Conservation (phyloP, 2,113 vertebrate genomes). For the Proterorhinus semilunaris region DNA sequence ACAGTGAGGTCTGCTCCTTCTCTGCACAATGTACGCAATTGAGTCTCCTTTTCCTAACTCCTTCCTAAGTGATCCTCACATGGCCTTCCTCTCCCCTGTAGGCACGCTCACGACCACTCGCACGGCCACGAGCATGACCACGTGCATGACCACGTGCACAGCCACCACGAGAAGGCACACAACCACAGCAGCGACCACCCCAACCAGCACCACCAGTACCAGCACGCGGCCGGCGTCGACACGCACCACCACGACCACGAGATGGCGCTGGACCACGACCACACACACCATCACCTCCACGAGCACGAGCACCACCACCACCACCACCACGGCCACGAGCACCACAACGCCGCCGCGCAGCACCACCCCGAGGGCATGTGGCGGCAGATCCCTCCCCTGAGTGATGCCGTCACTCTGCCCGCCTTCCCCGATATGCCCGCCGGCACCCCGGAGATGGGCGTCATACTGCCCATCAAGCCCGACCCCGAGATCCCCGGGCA, state of each 20-base stretch:
- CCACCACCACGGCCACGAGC: conserved; percentile 64
- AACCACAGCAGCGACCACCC: conserved; percentile 54
- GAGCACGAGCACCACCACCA: conserved; percentile 76
- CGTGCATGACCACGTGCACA: conserved; percentile 64
- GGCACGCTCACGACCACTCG: conserved; percentile 60
- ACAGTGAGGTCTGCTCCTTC: too few species aligned
- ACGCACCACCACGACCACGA: conserved; percentile 76
- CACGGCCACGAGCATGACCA: conserved; percentile 64
- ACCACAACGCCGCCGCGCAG: not conserved
- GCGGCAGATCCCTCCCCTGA: conserved; percentile 48
- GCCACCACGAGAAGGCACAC: conserved; percentile 66
- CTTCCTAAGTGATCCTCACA: too few species aligned
- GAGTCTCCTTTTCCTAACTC: too few species aligned
- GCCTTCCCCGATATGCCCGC: conserved; percentile 43
- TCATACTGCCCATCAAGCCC: conserved; percentile 40
- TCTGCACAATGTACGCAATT: too few species aligned
- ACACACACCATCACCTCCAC: conserved; percentile 72
- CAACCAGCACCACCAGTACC: conserved; percentile 68
- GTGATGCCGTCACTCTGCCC: conserved; percentile 42
- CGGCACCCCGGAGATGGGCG: conserved; percentile 10
- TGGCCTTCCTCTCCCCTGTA: not conserved
- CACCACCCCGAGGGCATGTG: conserved; percentile 49
- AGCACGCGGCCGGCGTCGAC: conserved; percentile 37
- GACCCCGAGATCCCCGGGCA: conserved; percentile 63
- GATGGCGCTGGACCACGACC: conserved; percentile 70